Evolutionary conservation across 2,797 vertebrate genomes (phyloP).

Genomic region (Sebastes dallii): DNA sequence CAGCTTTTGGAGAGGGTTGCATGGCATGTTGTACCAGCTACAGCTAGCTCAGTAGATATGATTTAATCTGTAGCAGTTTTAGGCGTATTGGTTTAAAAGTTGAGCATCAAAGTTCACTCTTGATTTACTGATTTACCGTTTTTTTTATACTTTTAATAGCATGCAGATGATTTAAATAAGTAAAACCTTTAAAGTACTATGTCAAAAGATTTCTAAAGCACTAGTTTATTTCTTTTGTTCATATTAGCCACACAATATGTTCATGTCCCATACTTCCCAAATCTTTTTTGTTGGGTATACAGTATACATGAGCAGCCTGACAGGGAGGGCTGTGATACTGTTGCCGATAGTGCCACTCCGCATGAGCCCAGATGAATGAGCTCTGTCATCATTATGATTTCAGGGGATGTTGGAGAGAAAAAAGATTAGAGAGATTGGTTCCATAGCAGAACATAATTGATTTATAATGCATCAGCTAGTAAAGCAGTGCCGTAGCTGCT

Average conservation of each 20-base stretch:
- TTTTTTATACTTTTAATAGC: not conserved
- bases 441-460: slow-evolving; percentile 73
- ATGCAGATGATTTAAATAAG: not conserved
- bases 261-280: not conserved
- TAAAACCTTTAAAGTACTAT: not conserved
- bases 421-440: slow-evolving; percentile 71
- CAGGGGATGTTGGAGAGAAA: slow-evolving; percentile 64
- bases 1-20: not conserved
- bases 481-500: slow-evolving; percentile 25
- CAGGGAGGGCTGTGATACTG: not conserved
- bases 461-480: slow-evolving; percentile 66
- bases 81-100: not conserved
- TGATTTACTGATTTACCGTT: not conserved
- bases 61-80: not conserved
- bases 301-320: not conserved
- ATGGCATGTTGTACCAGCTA: not conserved
- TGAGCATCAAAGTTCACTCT: not conserved
- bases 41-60: not conserved
- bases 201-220: not conserved
- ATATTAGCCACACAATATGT: not conserved
- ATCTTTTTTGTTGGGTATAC: not conserved
- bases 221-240: not conserved
- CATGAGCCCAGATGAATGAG: slow-evolving; percentile 43
- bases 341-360: not conserved
- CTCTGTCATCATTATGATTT: slow-evolving; percentile 65